phyloP scores from a whole-genome alignment of 1,140 invertebrate genomes.

The Globodera rostochiensis region DNA sequence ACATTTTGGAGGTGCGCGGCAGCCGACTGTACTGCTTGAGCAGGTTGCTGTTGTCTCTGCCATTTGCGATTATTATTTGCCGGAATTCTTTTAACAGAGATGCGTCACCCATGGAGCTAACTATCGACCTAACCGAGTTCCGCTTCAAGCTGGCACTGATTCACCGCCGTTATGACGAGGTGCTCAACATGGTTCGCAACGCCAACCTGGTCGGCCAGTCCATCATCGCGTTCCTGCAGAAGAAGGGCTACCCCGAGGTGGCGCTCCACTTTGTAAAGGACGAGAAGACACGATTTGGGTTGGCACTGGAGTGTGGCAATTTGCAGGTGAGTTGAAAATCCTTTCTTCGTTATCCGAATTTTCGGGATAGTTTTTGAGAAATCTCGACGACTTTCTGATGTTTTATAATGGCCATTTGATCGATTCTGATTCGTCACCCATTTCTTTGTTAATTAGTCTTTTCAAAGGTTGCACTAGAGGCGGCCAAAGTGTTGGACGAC shows the following conservation, averaged over 20 bases:
- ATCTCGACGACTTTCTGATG: too few relatives aligned
- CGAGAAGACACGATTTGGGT: constrained; percentile 90
- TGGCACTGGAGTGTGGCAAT: constrained; percentile 96
- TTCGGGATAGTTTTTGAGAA: too few relatives aligned
- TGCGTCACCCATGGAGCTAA: constrained; percentile 73
- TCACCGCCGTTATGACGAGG: constrained; percentile 94
- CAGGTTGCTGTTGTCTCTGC: constrained; percentile 74
- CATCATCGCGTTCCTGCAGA: constrained; percentile 97
- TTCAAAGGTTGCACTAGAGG: constrained; percentile 75
- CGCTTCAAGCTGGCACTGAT: constrained; percentile 96
- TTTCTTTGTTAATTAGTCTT: too few relatives aligned
- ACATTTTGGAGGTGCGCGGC: constrained; percentile 89
- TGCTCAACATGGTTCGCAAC: constrained; percentile 92
- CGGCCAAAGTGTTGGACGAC: constrained; percentile 89
- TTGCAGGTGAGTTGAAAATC: constrained; percentile 77
- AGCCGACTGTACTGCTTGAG: constrained; percentile 90
- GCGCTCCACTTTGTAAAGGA: constrained; percentile 99
- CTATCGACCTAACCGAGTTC: constrained; percentile 95
- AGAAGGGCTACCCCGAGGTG: constrained; percentile 99
- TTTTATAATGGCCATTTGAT: too few relatives aligned
- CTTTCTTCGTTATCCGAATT: too few relatives aligned
- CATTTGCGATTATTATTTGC: background rate
- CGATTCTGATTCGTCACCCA: too few relatives aligned
- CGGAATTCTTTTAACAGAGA: constrained; percentile 45
- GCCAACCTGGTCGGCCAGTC: constrained; percentile 96